Base-by-base conservation (phyloP, 1,140 invertebrate genomes). In the Hypsibius dujardini region DNA sequence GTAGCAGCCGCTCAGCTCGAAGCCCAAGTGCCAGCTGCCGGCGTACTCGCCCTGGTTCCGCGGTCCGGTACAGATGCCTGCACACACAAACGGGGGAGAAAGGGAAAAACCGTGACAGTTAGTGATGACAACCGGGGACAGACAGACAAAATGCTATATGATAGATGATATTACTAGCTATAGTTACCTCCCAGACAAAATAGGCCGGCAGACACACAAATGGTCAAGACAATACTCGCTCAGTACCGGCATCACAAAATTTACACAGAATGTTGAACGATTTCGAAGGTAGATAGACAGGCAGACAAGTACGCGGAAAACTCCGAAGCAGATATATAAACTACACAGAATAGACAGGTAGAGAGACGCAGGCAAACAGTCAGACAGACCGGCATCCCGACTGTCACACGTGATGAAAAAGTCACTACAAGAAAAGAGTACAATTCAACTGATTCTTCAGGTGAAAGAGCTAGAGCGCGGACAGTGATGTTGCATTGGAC, bases 1-100 rank as follows among this genome's bases (percentile, higher is more conserved):
- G 85, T 99, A 99, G 76, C 97, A 88, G 73, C 95, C 96, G 76
- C 91, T 94, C 72, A 96, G 91, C 84, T 99, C 96, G 83, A 98
- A 99, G 70, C 96, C 96, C 81, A 88, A 96, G 79, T 97, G 90
- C 95, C 95, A 99, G 73, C 92, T 92, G 69, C 96, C 96, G 69
- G 92, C 89, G 81, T 97, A 99, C 76, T 97, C 95, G 1, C 96
- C 96, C 80, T 97, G n/a, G 59, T 92, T 90, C 79, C 95, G 94
- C 75, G 93, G 93, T 1, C 93, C 93, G 1, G 93, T 96, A 82
- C 92, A 95, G 60, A 95, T 67, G 45, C 62, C 62, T 67, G n/a
- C 50, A 56, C 28, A 28, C 28, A 28, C 28, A 28, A 56, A 42
- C 62, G 62, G 62, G 3, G 45, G 45, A 67, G 12, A 42, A 67